These are phyloP conservation scores for Podarcis muralis DNA, from an alignment of 2,113 vertebrate genomes.

Conservation along the genomic window DNA sequence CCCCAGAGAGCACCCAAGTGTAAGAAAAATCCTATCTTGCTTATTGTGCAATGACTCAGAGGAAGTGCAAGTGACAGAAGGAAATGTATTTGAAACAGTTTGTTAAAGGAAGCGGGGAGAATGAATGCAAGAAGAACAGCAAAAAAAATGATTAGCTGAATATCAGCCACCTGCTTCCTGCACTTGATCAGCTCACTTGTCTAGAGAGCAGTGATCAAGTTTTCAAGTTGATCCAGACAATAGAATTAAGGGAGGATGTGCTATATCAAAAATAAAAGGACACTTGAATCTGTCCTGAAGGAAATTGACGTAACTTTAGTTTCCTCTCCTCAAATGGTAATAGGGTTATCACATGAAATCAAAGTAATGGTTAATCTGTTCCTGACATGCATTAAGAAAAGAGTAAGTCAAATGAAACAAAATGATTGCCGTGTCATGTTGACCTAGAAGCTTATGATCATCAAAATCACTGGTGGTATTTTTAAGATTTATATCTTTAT, in stretches of 20 bases:
- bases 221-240: conserved; percentile 7
- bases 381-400: neutral
- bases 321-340: neutral
- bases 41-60: conserved; percentile 68
- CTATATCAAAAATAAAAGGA: neutral
- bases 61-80: conserved; percentile 72
- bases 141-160: conserved; percentile 46
- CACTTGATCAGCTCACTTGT: conserved; percentile 1
- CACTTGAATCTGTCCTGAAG: neutral
- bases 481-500: neutral
- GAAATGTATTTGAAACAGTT: conserved; percentile 62
- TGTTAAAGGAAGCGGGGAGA: conserved; percentile 53
- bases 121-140: conserved; percentile 52
- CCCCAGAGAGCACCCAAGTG: neutral
- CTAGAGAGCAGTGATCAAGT: neutral
- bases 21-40: conserved; percentile 64
- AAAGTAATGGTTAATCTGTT: neutral
- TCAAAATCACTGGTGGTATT: neutral
- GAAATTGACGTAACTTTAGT: neutral
- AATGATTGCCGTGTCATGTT: neutral
- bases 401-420: neutral
- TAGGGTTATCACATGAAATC: neutral
- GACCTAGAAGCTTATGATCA: neutral
- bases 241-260: neutral
- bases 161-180: conserved; percentile 30